phyloP scores from a whole-genome alignment of 1,140 invertebrate genomes.

The Achroia grisella region DNA sequence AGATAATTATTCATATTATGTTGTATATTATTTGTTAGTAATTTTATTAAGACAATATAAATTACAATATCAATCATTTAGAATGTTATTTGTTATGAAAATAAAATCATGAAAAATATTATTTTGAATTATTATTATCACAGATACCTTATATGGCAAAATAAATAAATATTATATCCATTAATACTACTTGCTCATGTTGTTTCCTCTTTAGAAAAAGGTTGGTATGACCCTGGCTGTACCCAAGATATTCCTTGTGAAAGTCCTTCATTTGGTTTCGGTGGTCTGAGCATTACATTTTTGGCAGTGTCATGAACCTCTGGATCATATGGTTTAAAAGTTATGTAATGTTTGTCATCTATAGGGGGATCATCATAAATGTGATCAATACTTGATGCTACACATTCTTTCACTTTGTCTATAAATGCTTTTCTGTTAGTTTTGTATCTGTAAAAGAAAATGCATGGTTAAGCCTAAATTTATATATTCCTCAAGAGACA shows the following conservation, averaged over 20 bases:
- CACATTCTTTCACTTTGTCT: conserved; percentile 80
- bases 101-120: no score
- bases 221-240: conserved; percentile 81
- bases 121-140: conserved; percentile 8
- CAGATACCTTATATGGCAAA: conserved; percentile 31
- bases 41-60: no score
- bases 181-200: conserved; percentile 17
- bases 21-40: no score
- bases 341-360: conserved; percentile 91
- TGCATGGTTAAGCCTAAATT: conserved; percentile 13
- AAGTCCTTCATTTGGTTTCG: conserved; percentile 40
- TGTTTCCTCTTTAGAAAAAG: conserved; percentile 76
- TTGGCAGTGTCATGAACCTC: conserved; percentile 83
- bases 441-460: conserved; percentile 59
- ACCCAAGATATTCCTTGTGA: conserved; percentile 82
- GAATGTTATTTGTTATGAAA: no score
- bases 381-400: conserved; percentile 80
- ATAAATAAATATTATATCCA: conserved; percentile 7
- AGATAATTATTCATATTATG: no score
- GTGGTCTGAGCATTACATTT: conserved; percentile 75
- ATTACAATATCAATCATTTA: no score
- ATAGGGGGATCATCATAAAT: conserved; percentile 84
- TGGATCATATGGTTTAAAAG: conserved; percentile 84
- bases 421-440: conserved; percentile 78
- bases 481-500: no score